Evolutionary conservation across 2,113 vertebrate species (phyloP).

Genomic region (Greenwoodochromis staneri): DNA sequence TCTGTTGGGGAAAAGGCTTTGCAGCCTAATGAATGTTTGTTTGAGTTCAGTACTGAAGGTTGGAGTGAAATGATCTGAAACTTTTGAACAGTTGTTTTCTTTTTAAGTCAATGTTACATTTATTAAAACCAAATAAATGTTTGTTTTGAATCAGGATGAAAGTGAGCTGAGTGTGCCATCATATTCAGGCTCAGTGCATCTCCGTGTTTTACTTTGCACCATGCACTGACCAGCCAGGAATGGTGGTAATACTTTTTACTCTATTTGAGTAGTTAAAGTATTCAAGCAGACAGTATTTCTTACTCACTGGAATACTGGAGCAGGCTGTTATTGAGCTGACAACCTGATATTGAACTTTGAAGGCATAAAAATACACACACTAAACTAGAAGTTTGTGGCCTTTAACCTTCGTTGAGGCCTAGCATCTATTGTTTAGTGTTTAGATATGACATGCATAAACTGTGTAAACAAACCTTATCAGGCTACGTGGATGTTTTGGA

Average conservation of each 20-base stretch:
- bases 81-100: not conserved
- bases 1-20: not conserved
- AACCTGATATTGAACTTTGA: not conserved
- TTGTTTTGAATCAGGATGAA: not conserved
- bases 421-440: not conserved
- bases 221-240: not conserved
- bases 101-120: not conserved
- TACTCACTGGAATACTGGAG: not conserved
- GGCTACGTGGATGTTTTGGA: not conserved
- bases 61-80: not conserved
- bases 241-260: not conserved
- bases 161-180: not conserved
- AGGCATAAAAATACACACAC: not conserved
- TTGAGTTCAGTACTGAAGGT: not conserved
- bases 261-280: not conserved
- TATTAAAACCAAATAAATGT: not conserved
- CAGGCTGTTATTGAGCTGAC: not conserved
- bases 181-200: not conserved
- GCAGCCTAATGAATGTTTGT: not conserved
- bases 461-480: not conserved
- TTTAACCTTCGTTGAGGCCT: conserved; percentile 22
- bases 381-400: not conserved
- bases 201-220: conserved; percentile 12
- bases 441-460: not conserved
- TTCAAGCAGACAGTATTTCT: not conserved